Base-by-base conservation (phyloP, 2,113 vertebrate genomes). In the Tretioscincus oriximinensis region DNA sequence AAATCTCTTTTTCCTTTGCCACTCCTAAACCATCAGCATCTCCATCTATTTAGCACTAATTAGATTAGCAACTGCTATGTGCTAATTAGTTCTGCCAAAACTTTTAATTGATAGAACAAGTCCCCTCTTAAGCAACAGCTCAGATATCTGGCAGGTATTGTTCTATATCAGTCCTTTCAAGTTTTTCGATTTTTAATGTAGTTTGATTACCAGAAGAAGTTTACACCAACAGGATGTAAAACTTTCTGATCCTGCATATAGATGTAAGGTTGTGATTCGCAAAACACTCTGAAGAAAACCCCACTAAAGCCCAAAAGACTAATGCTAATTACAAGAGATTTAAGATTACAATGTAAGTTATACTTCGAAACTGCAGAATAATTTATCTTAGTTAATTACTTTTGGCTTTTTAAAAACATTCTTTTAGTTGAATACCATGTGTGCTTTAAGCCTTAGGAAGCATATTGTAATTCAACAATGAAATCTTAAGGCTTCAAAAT, bases 51-150 rank as follows among this genome's bases (percentile, higher is more conserved):
- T 81, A 81, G 73, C 73, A 70, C 35, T 47, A 66, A 81, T 81
- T 68, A 76, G 80, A 81, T 81, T 76, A 81, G 76, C 73, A 81
- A 76, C 51, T 31, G 29, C 47, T 75, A 76, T 65, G 80, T 81
- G 73, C 73, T 81, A 81, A 81, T 81, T 81, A 81, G 80, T 22
- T 65, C 73, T 81, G 80, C 76, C 73, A 76, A 54, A 76, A 76
- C 41, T 79, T 81, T 68, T 76, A 75, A 66, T 66, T 81, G 80
- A 81, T 81, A 81, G 80, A 75, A 26, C n/a, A 65, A 61, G 45
- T 54, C 24, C 74, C 26, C 66, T 28, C 41, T 81, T 69, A 76
- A 81, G 35, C 14, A 69, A 60, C 74, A 81, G 31, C 72, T 60
- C 65, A 41, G 65, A 69, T 76, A 69, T 81, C 80, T 76, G 73